Evolutionary conservation across 2,797 vertebrate genomes (phyloP).

Genomic region (Chiloscyllium punctatum): DNA sequence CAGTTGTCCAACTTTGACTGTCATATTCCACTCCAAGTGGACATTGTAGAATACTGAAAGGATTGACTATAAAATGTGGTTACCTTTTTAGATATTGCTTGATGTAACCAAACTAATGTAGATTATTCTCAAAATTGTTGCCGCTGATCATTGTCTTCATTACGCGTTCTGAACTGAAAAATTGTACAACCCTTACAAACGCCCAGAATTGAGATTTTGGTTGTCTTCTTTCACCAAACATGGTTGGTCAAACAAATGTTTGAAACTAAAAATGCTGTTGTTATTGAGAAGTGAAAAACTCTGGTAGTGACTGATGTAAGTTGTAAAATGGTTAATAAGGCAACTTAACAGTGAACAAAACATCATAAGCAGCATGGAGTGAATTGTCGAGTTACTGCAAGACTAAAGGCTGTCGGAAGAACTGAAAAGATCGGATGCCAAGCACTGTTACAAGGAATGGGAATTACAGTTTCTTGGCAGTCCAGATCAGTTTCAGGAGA

Average conservation of each 20-base stretch:
- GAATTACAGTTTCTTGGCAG: neutral
- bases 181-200: neutral
- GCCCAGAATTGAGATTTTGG: neutral
- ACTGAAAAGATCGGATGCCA: conserved; percentile 9
- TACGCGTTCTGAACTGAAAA: neutral
- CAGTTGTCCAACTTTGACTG: neutral
- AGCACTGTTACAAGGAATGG: neutral
- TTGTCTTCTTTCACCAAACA: neutral
- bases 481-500: neutral
- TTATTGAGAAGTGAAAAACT: neutral
- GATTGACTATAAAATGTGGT: neutral
- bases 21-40: neutral
- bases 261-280: neutral
- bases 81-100: neutral
- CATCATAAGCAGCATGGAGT: neutral
- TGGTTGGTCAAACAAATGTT: neutral
- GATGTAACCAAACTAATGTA: neutral
- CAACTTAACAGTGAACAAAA: neutral
- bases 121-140: neutral
- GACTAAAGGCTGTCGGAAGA: conserved; percentile 6
- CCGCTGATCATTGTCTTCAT: neutral
- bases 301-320: neutral
- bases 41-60: neutral
- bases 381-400: neutral
- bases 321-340: neutral